Evolutionary conservation across 2,888 invertebrate genomes (phyloP), one percentile per base, ranked within the genome.

Genomic region (Campopleginae sp.): DNA sequence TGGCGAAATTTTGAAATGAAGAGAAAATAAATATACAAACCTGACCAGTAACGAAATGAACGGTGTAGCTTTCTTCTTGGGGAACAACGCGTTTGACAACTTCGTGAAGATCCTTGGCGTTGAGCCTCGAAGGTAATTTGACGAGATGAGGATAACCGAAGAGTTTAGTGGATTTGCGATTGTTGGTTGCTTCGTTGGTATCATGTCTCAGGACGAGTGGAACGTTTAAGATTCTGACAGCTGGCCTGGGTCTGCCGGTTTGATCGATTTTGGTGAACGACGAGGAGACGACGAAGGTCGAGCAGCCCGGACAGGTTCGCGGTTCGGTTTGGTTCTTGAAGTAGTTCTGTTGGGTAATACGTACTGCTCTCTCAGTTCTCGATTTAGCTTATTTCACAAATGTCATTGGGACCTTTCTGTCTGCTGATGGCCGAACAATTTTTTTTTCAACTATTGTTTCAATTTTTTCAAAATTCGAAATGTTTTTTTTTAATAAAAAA

Each of bases 71-170:
- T 46, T 93, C 92, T 58, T 94, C 93, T 82, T 94, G 93, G 0
- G 95, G 95, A 65, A 95, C 94, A 31, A 95, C 91, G 63, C 91
- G 92, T 70, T 93, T 94, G 0, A 96, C 92, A 75, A 94, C 92
- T 17, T 94, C 93, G 89, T 95, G 94, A 38, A 96, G 91, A 81
- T 94, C 93, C 79, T 93, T 92, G 51, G 95, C 95, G 68, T 94
- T 92, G 72, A 95, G 91, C 70, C 94, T 92, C 84, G 95, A 95
- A 19, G 95, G 95, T 76, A 96, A 92, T 88, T 94, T 94, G 48
- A 96, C 89, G 68, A 96, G 90, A 86, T 94, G 94, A 0, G 96
- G 96, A 90, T 95, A 94, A 19, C 95, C 95, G 88, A 95, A 94
- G 48, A 94, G 91, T 78, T 92, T 92, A 7, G 93, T 93, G 58